Evolutionary conservation across 2,113 vertebrate species (phyloP), one percentile per base, ranked within the genome.

Genomic region (Fulmarus glacialis): DNA sequence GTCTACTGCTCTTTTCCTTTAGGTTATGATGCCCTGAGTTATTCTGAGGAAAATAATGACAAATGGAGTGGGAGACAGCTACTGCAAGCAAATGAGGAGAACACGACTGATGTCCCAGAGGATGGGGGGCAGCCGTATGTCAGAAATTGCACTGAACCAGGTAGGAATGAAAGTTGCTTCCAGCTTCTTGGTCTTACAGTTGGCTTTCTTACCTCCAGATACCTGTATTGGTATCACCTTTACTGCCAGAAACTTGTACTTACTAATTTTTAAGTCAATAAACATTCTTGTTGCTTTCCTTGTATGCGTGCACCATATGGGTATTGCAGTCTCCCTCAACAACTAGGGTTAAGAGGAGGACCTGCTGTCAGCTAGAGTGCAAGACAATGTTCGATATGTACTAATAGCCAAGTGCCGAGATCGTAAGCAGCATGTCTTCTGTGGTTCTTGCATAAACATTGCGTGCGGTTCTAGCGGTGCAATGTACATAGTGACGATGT

Each of bases 121-220:
- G 90, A 97, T 3, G 60, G 55, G 1, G 97, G 95, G 23, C 95
- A 96, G 40, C 82, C 55, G 3, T 97, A 87, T 6, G 58, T 92
- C 93, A 99, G 98, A 87, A 99, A 99, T 97, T 99, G 99, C 98
- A 99, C 99, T 8, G 99, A 99, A 32, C 99, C 99, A 98, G 99
- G 99, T 99, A 98, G 97, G 94, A 72, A 16, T 15, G 13, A 11
- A n/a, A 48, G 43, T 2, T 40, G 22, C 20, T 63, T 81, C 34
- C 6, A 13, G 45, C 68, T 71, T 56, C 34, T 48, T 2, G 0
- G 40, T 22, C n/a, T 50, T 66, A n/a, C 26, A 7, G 16, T 12
- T 58, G 88, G 24, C 63, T 77, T 74, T 62, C 71, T 55, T 52
- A 16, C 32, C 50, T 92, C 29, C 48, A 40, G 47, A 3, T 75